Percentiles rank a stretch among this genome's conserved stretches.
These are phyloP conservation scores for Colinus virginianus DNA, from an alignment of 2,113 vertebrate genomes.

Conservation along the genomic window DNA sequence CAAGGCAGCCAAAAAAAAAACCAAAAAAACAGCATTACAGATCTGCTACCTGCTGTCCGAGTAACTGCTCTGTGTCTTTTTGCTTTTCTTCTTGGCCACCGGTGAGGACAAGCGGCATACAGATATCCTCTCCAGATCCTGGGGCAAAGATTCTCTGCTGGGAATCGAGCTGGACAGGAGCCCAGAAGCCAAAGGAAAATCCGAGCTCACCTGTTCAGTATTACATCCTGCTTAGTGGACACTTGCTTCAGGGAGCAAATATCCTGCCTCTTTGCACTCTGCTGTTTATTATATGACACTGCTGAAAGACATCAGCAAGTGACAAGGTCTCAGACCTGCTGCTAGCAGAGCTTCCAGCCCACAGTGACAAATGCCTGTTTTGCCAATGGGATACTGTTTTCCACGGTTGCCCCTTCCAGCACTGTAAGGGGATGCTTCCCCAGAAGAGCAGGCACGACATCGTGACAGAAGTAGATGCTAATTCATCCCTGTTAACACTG, in stretches of 20 bases:
- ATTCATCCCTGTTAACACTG: not conserved
- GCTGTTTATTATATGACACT: no score
- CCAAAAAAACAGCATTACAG: not conserved
- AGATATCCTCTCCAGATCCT: not conserved
- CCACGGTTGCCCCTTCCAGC: not conserved
- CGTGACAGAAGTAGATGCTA: not conserved
- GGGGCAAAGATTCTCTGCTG: not conserved
- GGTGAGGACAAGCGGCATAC: not conserved
- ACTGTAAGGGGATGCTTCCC: not conserved
- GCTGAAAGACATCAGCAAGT: not conserved
- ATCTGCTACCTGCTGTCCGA: conserved; percentile 4
- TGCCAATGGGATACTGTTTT: not conserved
- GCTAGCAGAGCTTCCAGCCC: not conserved
- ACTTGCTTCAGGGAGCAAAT: not conserved
- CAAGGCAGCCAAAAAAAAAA: not conserved
- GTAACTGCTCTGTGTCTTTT: not conserved
- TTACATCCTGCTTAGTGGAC: not conserved
- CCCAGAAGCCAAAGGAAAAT: not conserved
- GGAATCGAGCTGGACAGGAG: not conserved
- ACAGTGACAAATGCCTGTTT: not conserved
- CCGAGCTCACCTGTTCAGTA: not conserved
- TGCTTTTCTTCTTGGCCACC: not conserved
- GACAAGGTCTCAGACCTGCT: not conserved
- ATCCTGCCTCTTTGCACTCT: not conserved
- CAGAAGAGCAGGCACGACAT: not conserved